Percentiles rank a stretch among this genome's conserved stretches.
Evolutionary conservation across 2,113 vertebrate species (phyloP).

Genomic region (Heterotis niloticus): DNA sequence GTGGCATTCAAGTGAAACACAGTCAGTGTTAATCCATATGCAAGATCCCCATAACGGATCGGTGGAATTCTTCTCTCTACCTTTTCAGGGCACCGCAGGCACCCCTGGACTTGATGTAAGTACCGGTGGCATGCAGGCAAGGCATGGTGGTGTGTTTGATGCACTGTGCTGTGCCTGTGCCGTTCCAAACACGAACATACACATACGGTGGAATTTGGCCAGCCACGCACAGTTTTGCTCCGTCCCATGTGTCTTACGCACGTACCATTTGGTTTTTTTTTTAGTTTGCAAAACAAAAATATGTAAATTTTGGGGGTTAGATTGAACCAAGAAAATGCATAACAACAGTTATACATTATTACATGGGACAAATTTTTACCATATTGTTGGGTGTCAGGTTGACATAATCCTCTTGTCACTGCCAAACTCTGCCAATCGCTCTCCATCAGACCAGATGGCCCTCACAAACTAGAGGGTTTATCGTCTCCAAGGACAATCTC

Average conservation of each 20-base stretch:
- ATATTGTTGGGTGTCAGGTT: neutral
- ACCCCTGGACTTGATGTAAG: constrained; percentile 66
- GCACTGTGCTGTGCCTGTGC: neutral
- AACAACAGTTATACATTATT: neutral
- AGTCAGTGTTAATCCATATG: neutral
- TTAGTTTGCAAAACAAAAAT: neutral
- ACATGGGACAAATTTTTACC: neutral
- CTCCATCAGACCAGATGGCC: neutral
- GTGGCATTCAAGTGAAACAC: no score
- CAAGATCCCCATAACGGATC: neutral
- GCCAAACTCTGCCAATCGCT: neutral
- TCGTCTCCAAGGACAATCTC: neutral
- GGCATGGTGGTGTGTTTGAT: neutral
- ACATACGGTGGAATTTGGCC: neutral
- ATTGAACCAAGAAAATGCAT: neutral
- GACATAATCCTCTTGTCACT: no score
- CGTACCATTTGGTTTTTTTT: neutral
- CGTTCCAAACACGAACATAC: neutral
- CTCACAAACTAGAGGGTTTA: neutral
- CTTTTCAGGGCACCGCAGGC: constrained; percentile 86
- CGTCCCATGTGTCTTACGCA: neutral
- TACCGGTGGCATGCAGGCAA: neutral
- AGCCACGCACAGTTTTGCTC: neutral
- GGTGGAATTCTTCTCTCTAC: constrained; percentile 41
- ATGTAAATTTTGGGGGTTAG: neutral